Percentiles rank a stretch among this genome's conserved stretches.
Evolutionary conservation across 2,113 vertebrate genomes (phyloP).

Genomic region (Stictonetta naevosa): DNA sequence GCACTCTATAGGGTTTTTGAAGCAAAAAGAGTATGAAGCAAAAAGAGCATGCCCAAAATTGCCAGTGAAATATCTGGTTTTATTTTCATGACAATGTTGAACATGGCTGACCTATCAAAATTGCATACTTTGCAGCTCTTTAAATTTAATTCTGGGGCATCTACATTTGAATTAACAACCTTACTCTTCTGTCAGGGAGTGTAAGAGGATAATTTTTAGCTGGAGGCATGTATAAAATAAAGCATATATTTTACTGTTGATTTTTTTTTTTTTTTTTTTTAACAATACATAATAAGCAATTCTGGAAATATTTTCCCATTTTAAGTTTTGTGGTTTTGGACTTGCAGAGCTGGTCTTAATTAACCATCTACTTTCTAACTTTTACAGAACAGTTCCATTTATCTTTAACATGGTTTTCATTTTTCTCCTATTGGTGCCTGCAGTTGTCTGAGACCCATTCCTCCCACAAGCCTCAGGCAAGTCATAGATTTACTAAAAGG

Average conservation of each 20-base stretch:
- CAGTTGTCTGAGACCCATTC: slow-evolving; percentile 75
- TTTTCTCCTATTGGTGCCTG: slow-evolving; percentile 77
- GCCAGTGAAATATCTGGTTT: slow-evolving; percentile 24
- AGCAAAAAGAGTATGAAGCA: background rate
- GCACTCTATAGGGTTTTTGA: background rate
- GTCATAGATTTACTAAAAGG: slow-evolving; percentile 63
- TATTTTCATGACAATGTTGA: slow-evolving; percentile 39
- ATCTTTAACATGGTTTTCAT: slow-evolving; percentile 85
- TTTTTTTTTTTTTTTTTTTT: slow-evolving; percentile 56
- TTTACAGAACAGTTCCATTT: slow-evolving; percentile 81
- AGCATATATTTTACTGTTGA: slow-evolving; percentile 75
- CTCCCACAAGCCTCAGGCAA: slow-evolving; percentile 77
- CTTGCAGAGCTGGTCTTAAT: slow-evolving; percentile 81
- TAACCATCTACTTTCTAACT: slow-evolving; percentile 82
- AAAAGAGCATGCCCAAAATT: slow-evolving; percentile 9
- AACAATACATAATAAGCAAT: slow-evolving; percentile 83
- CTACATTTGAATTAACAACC: slow-evolving; percentile 67
- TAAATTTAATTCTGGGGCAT: slow-evolving; percentile 72
- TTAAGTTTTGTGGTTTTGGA: slow-evolving; percentile 83
- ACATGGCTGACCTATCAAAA: slow-evolving; percentile 49
- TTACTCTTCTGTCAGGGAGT: slow-evolving; percentile 61
- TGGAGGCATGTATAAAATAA: slow-evolving; percentile 78
- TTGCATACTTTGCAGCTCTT: slow-evolving; percentile 66
- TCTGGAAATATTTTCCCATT: slow-evolving; percentile 85
- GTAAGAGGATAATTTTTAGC: slow-evolving; percentile 74